A percentile compares a stretch with the other conserved stretches of the same genome.
These are phyloP conservation scores for Eustalomyia histrio DNA, from an alignment of 2,888 invertebrate genomes.

Conservation along the genomic window DNA sequence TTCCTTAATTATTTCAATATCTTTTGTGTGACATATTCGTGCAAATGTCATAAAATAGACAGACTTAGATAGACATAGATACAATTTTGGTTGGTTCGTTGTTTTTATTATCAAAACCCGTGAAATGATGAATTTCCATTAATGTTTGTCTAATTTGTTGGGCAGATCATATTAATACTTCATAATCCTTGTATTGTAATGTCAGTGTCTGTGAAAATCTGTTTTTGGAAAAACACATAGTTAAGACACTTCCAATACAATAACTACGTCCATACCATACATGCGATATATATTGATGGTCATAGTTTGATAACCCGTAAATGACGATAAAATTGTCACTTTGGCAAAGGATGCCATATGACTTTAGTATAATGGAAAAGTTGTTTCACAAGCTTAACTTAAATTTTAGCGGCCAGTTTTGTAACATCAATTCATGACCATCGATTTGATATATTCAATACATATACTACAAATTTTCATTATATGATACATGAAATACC, in stretches of 20 bases:
- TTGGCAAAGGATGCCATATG: too few relatives aligned
- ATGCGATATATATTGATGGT: too few relatives aligned
- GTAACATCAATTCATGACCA: too few relatives aligned
- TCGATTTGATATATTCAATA: too few relatives aligned
- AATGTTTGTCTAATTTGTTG: constrained; percentile 57
- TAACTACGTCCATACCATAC: neutral
- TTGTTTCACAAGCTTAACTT: neutral
- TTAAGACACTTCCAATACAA: neutral
- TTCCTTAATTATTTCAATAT: constrained; percentile 4
- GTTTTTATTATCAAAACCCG: constrained; percentile 19
- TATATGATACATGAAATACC: neutral
- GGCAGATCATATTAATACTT: constrained; percentile 49
- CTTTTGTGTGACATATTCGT: constrained; percentile 53
- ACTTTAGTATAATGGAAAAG: too few relatives aligned
- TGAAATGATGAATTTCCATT: constrained; percentile 60
- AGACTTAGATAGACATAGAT: neutral
- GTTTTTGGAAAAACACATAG: constrained; percentile 11
- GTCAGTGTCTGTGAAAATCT: constrained; percentile 42
- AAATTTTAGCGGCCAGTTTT: neutral
- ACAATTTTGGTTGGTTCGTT: constrained; percentile 16
- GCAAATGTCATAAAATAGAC: constrained; percentile 56
- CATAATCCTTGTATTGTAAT: constrained; percentile 46
- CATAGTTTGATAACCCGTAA: too few relatives aligned
- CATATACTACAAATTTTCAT: too few relatives aligned
- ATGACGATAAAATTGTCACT: too few relatives aligned